Percentiles rank a stretch among this genome's conserved stretches.
These are phyloP conservation scores for Clarias laeviceps DNA, from an alignment of 2,797 vertebrate genomes.

Conservation along the genomic window DNA sequence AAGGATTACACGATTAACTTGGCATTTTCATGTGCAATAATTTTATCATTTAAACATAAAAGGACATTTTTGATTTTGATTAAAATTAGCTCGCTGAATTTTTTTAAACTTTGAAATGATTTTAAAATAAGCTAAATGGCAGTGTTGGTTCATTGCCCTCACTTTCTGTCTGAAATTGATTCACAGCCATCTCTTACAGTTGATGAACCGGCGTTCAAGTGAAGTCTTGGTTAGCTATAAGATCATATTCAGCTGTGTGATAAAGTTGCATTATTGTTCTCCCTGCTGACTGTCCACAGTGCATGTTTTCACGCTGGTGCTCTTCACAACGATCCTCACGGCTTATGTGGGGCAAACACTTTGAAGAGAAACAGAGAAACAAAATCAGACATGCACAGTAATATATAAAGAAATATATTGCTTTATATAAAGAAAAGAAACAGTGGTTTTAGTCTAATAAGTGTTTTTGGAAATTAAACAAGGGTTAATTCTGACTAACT, in stretches of 20 bases:
- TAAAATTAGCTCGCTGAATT: not conserved
- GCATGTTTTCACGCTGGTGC: not conserved
- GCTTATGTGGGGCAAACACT: constrained; percentile 66
- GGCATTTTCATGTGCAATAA: not conserved
- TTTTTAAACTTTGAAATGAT: not conserved
- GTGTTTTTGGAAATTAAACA: not conserved
- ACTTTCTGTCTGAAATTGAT: not conserved
- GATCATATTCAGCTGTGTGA: not conserved
- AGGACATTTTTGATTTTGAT: not conserved
- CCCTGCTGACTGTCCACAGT: not conserved
- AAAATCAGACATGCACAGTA: not conserved
- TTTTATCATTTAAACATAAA: not conserved
- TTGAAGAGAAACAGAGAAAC: not conserved
- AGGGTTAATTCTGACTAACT: not conserved
- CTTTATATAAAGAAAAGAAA: too few relatives aligned
- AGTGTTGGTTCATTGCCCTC: not conserved
- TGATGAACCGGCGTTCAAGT: not conserved
- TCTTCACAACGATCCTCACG: constrained; percentile 24
- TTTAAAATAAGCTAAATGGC: not conserved
- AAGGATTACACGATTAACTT: not conserved
- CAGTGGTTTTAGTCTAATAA: not conserved
- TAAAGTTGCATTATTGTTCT: not conserved
- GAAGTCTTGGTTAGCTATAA: not conserved
- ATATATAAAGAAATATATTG: not conserved
- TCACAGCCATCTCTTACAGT: not conserved